phyloP scores from a whole-genome alignment of 2,113 vertebrate species.

The Argyrosomus japonicus region DNA sequence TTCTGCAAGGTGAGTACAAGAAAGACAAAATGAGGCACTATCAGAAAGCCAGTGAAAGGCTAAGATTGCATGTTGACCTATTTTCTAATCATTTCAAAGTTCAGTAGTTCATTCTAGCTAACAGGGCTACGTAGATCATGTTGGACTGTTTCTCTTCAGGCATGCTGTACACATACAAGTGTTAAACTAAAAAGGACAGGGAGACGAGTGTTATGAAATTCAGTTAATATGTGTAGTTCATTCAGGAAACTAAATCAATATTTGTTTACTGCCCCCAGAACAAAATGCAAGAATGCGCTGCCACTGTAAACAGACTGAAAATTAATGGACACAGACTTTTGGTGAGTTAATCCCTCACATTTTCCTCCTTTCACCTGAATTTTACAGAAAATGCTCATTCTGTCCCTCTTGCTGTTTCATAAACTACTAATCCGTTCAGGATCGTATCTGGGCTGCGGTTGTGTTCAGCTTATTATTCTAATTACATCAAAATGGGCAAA shows the following conservation, averaged over 20 bases:
- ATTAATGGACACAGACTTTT: conserved; percentile 85
- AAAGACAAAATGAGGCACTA: background rate
- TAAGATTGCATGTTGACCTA: background rate
- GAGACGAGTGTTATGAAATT: background rate
- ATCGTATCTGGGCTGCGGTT: conserved; percentile 24
- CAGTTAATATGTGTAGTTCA: background rate
- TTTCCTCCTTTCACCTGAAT: conserved; percentile 9
- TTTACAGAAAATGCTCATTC: background rate
- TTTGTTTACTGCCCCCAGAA: conserved; percentile 73
- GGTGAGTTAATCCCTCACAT: conserved; percentile 78
- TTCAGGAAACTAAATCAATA: background rate
- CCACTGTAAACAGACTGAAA: conserved; percentile 73
- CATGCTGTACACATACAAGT: background rate
- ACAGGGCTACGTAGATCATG: background rate
- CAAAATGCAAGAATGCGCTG: conserved; percentile 85
- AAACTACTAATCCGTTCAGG: conserved; percentile 19
- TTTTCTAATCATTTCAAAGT: conserved; percentile 14
- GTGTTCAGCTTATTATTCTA: conserved; percentile 43
- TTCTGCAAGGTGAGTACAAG: conserved; percentile 84
- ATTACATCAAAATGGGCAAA: conserved; percentile 46
- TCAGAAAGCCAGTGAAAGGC: background rate
- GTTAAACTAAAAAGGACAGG: background rate
- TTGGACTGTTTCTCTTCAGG: background rate
- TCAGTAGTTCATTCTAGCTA: background rate
- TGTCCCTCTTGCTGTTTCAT: background rate